These are phyloP conservation scores for Masnerella sp. DNA, from an alignment of 2,888 invertebrate species.

Conservation along the genomic window DNA sequence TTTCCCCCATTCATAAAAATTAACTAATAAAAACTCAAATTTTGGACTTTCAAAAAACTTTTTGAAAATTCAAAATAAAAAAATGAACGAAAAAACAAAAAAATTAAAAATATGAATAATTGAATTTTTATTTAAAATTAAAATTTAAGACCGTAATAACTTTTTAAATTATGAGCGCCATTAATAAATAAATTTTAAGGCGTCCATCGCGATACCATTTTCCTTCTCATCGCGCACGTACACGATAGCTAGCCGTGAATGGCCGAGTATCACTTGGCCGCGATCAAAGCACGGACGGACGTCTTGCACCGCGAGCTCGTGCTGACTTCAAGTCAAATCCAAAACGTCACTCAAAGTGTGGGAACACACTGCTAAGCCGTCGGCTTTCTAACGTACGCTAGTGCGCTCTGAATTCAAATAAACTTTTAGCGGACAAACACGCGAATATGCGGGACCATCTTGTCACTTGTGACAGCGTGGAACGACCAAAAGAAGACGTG, in stretches of 20 bases:
- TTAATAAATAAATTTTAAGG: conserved; percentile 31
- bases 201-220: conserved; percentile 27
- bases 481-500: no score
- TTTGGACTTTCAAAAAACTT: no score
- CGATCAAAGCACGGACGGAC: conserved; percentile 51
- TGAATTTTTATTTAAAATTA: no score
- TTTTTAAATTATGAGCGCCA: conserved; percentile 25
- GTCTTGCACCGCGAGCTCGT: conserved; percentile 34
- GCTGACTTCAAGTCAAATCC: conserved; percentile 58
- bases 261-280: conserved; percentile 47
- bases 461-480: conserved; percentile 50
- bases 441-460: conserved; percentile 59
- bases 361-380: conserved; percentile 56
- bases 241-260: conserved; percentile 53
- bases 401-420: conserved; percentile 66
- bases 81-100: no score
- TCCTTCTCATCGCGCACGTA: conserved; percentile 12
- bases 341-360: conserved; percentile 62
- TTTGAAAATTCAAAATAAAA: no score
- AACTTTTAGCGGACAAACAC: conserved; percentile 55
- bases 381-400: conserved; percentile 54
- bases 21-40: no score
- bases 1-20: no score
- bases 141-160: no score
- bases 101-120: no score